These are phyloP conservation scores for Furcula furcula DNA, from an alignment of 2,888 invertebrate genomes.

Conservation along the genomic window DNA sequence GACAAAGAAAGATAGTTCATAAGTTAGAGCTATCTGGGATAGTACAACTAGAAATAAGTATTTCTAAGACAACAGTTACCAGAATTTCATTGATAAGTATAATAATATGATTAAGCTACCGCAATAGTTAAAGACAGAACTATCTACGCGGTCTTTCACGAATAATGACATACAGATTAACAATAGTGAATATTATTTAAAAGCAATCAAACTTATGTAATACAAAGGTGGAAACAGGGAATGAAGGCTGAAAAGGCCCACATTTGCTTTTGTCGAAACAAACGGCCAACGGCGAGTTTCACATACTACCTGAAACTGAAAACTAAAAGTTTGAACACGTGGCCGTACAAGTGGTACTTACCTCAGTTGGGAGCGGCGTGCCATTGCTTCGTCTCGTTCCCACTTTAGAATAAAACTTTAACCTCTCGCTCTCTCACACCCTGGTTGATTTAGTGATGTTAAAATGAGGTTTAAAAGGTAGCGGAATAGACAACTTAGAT, in stretches of 20 bases:
- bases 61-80: too few species aligned
- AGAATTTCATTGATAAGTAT: too few species aligned
- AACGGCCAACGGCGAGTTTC: conserved; percentile 30
- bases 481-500: conserved; percentile 8
- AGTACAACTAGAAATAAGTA: too few species aligned
- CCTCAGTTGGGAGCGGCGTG: conserved; percentile 67
- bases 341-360: conserved; percentile 71
- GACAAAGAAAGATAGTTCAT: too few species aligned
- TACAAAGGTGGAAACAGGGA: not conserved
- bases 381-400: conserved; percentile 76
- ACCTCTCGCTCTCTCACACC: conserved; percentile 77
- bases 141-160: too few species aligned
- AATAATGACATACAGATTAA: too few species aligned
- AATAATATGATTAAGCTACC: too few species aligned
- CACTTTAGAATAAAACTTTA: conserved; percentile 67
- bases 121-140: too few species aligned
- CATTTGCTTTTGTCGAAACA: conserved; percentile 33
- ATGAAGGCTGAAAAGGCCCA: conserved; percentile 17
- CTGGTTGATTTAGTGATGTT: conserved; percentile 48
- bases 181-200: not conserved
- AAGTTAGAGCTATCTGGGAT: too few species aligned
- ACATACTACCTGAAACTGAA: conserved; percentile 40
- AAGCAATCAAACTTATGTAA: not conserved
- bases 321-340: conserved; percentile 69
- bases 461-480: conserved; percentile 27